Evolutionary conservation across 2,113 vertebrate genomes (phyloP).

Genomic region (Choloepus hoffmanni): DNA sequence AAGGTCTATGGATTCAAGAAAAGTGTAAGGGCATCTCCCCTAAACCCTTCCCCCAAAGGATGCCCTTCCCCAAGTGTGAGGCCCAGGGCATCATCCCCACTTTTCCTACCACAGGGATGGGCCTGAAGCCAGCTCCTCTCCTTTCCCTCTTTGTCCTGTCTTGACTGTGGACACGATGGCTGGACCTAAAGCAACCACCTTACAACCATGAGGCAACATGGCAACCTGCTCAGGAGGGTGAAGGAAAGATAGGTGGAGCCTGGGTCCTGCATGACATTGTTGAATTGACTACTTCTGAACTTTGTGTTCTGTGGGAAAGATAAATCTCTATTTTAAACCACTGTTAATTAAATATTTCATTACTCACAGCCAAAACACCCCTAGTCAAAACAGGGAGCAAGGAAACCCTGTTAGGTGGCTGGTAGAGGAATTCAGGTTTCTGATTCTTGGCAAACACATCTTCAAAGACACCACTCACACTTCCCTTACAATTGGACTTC

Average conservation of each 20-base stretch:
- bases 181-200: background rate
- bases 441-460: background rate
- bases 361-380: background rate
- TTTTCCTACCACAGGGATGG: background rate
- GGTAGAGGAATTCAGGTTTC: background rate
- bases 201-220: background rate
- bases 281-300: background rate
- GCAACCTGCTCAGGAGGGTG: background rate
- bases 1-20: background rate
- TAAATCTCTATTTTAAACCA: conserved; percentile 5
- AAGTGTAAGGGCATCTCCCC: background rate
- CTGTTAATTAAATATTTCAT: background rate
- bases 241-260: background rate
- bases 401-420: background rate
- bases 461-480: background rate
- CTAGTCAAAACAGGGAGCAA: background rate
- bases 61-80: background rate
- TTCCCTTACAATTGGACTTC: background rate
- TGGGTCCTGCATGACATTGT: background rate
- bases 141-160: background rate
- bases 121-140: background rate
- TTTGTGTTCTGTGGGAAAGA: background rate
- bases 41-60: background rate
- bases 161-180: background rate
- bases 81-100: background rate